These are phyloP conservation scores for Wasmannia auropunctata DNA, from an alignment of 1,140 invertebrate genomes.

Conservation along the genomic window DNA sequence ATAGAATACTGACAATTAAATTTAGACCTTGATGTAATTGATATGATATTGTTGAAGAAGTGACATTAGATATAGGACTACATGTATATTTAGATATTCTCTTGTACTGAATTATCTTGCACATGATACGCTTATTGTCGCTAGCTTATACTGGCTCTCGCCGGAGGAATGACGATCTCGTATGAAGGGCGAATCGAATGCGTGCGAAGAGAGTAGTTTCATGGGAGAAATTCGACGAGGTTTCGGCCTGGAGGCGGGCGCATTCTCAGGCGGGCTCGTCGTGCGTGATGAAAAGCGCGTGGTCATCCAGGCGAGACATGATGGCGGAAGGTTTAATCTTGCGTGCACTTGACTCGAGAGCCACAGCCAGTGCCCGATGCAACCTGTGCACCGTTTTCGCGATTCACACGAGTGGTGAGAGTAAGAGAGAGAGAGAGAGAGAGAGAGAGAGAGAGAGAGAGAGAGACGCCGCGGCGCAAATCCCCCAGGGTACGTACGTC, in stretches of 20 bases:
- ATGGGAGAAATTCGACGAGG: conserved; percentile 44
- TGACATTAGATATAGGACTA: too few species aligned
- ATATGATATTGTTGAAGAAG: too few species aligned
- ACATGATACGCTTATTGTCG: background rate
- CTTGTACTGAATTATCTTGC: background rate
- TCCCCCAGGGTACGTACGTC: conserved; percentile 36
- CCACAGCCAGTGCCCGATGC: conserved; percentile 49
- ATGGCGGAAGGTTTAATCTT: conserved; percentile 69
- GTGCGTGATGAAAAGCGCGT: conserved; percentile 17
- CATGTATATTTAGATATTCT: background rate
- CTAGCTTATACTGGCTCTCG: background rate
- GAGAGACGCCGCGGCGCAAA: conserved; percentile 20
- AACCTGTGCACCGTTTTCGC: conserved; percentile 80
- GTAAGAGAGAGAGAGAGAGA: too few species aligned
- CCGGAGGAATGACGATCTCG: background rate
- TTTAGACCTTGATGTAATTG: background rate
- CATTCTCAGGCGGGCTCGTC: conserved; percentile 57
- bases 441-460: too few species aligned
- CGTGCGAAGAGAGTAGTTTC: background rate
- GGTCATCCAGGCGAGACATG: conserved; percentile 41
- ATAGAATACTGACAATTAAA: background rate
- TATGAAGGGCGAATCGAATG: conserved; percentile 32
- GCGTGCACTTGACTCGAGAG: conserved; percentile 78
- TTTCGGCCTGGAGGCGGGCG: conserved; percentile 9
- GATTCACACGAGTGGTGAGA: conserved; percentile 76